Conservation (phyloP, 1,140 invertebrate genomes). For the Wiebesia pumilae region DNA sequence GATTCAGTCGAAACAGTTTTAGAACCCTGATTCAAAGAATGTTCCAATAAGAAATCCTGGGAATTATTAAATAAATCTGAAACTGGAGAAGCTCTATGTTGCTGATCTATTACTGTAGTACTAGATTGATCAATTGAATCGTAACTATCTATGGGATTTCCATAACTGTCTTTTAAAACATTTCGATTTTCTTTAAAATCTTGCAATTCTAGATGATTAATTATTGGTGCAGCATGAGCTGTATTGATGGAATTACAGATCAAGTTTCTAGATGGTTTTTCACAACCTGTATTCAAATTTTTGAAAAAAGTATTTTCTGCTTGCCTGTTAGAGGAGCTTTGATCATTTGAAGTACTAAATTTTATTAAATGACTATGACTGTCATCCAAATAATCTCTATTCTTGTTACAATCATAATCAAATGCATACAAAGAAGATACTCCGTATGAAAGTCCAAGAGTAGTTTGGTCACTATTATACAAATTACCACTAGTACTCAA, state of each 20-base stretch:
- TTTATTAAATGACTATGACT: conserved; percentile 48
- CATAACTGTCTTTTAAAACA: conserved; percentile 69
- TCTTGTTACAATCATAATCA: conserved; percentile 50
- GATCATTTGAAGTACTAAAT: conserved; percentile 24
- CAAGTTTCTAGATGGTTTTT: conserved; percentile 25
- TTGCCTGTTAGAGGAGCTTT: conserved; percentile 28
- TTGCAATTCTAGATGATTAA: conserved; percentile 65
- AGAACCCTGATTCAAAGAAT: conserved; percentile 31
- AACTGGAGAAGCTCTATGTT: conserved; percentile 41
- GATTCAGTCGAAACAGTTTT: conserved; percentile 57
- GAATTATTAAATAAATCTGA: conserved; percentile 46
- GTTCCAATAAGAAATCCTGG: conserved; percentile 49
- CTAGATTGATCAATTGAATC: conserved; percentile 58
- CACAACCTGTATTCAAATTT: conserved; percentile 31
- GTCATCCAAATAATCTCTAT: conserved; percentile 62
- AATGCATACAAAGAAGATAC: conserved; percentile 58
- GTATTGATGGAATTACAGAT: conserved; percentile 43
- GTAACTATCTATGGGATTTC: conserved; percentile 61
- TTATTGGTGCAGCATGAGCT: conserved; percentile 54
- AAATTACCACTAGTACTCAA: conserved; percentile 64
- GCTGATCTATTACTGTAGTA: conserved; percentile 40
- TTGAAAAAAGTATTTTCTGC: background rate
- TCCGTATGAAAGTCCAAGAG: conserved; percentile 65
- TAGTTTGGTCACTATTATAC: conserved; percentile 60
- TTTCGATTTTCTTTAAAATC: conserved; percentile 58